Base-by-base conservation (phyloP, 2,888 invertebrate genomes). In the Mechanitis mazaeus region DNA sequence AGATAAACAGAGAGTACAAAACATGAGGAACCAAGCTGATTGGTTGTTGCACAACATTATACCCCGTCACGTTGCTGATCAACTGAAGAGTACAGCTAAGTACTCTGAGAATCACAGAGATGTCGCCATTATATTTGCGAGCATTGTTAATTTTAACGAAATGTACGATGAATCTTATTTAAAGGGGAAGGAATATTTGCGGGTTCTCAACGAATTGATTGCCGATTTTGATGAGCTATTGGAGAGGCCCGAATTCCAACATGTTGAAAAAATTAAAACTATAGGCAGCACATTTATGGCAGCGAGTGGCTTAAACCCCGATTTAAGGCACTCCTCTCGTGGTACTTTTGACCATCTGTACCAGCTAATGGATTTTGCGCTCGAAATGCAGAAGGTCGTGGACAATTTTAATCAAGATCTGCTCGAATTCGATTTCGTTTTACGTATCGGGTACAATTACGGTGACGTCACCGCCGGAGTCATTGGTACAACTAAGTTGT, bases 231-330 rank as follows among this genome's bases (percentile, higher is more conserved):
- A 99, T 78, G 98, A 98, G 76, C 86, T 98, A 56, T 85, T 99
- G 6, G 95, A 95, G 64, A 92, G 94, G 54, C 92, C 94, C 0
- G 94, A 96, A 69, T 98, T 95, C 74, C 93, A 93, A 53, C 94
- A 95, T 72, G 96, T 99, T 5, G 98, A 98, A 81, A 99, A 99
- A 86, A 99, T 99, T 68, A 99, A 99, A 85, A 98, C 98, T 0
- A 98, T 98, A 66, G 97, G 97, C 4, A 96, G 97, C 69, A 97
- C 98, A 0, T 98, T 98, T 76, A 99, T 99, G 98, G 98, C 98
- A 1, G 98, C 98, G 0, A 96, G 97, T 64, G 98, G 98, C 0
- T 89, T 99, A 62, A 97, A 98, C 84, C 96, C 97, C 0, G 92
- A 92, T 64, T 91, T 94, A 72, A 92, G 97, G 3, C 92, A 92